Evolutionary conservation across 2,113 vertebrate genomes (phyloP).

Genomic region (Pseudorasbora parva): DNA sequence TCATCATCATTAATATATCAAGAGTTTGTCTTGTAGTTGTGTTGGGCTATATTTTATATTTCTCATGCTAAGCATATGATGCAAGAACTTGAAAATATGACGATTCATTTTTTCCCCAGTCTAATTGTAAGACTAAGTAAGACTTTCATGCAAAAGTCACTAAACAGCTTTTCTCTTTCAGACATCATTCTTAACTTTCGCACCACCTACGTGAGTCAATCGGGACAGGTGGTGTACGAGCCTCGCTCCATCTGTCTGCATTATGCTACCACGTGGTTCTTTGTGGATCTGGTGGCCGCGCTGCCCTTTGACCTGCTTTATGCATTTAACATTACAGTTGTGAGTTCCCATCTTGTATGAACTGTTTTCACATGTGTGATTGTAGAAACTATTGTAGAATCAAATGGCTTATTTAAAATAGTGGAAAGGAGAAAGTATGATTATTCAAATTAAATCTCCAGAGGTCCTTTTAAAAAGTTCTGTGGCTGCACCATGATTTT

Average conservation of each 20-base stretch:
- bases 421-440: neutral
- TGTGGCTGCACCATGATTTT: neutral
- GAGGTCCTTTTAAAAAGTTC: neutral
- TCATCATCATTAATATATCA: neutral
- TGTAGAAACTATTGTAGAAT: neutral
- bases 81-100: neutral
- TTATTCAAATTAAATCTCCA: neutral
- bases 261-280: conserved; percentile 90
- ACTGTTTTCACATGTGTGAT: neutral
- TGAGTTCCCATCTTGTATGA: conserved; percentile 64
- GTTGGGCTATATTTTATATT: neutral
- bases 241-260: conserved; percentile 88
- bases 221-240: conserved; percentile 89
- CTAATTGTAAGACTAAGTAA: too few relatives aligned
- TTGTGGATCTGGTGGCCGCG: conserved; percentile 89
- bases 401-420: neutral
- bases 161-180: conserved; percentile 57
- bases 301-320: conserved; percentile 91
- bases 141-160: neutral
- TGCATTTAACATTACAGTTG: conserved; percentile 89
- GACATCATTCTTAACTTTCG: conserved; percentile 90
- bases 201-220: conserved; percentile 87
- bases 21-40: neutral
- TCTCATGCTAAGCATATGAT: neutral
- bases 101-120: too few relatives aligned